These are phyloP conservation scores for Manis javanica DNA, from an alignment of 2,797 vertebrate species.

Conservation along the genomic window DNA sequence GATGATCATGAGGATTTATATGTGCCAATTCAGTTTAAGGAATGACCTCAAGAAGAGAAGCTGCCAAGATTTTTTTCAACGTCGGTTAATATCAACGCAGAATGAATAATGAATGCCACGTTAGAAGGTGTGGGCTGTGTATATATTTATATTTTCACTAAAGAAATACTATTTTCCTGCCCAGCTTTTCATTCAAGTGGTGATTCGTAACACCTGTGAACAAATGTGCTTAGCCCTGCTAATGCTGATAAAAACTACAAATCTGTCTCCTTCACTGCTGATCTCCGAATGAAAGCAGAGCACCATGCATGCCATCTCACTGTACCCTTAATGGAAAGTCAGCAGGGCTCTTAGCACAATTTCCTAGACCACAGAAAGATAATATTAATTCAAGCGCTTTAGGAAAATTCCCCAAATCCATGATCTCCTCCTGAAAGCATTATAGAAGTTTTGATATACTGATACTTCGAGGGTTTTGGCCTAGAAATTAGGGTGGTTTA, in stretches of 20 bases:
- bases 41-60: slow-evolving; percentile 33
- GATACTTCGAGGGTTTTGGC: slow-evolving; percentile 48
- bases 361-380: slow-evolving; percentile 56
- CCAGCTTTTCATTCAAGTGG: slow-evolving; percentile 59
- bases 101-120: neutral
- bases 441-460: slow-evolving; percentile 45
- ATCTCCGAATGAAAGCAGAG: neutral
- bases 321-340: slow-evolving; percentile 62
- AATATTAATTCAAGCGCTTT: slow-evolving; percentile 60
- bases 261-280: slow-evolving; percentile 46
- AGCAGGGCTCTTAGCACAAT: slow-evolving; percentile 57
- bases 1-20: slow-evolving; percentile 3
- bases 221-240: slow-evolving; percentile 53
- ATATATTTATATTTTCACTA: neutral
- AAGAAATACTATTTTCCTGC: slow-evolving; percentile 38
- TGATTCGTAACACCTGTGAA: slow-evolving; percentile 64
- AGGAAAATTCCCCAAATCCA: slow-evolving; percentile 34
- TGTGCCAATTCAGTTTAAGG: slow-evolving; percentile 6
- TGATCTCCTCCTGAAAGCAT: slow-evolving; percentile 53
- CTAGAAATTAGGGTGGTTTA: neutral
- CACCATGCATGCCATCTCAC: neutral
- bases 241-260: slow-evolving; percentile 69
- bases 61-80: neutral
- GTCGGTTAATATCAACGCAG: neutral
- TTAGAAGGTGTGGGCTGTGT: neutral